Percentiles rank a stretch among this genome's conserved stretches.
Conservation (phyloP, 64 coral and sea anemone genomes). For the Anthopleura sola region DNA sequence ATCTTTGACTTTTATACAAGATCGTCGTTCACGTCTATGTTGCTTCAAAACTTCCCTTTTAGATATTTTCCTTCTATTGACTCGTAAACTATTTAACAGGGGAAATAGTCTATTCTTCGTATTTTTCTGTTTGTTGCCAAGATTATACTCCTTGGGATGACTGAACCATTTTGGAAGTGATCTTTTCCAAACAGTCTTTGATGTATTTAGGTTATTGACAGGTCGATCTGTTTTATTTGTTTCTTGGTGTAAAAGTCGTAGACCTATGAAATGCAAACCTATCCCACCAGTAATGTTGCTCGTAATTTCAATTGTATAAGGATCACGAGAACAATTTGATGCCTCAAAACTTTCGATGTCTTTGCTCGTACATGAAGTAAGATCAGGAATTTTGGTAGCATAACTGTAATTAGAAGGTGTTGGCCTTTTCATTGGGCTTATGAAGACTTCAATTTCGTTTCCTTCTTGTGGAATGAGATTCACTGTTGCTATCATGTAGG, state of each 20-base stretch:
- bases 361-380: background rate
- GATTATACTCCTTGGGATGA: background rate
- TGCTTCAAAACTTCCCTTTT: background rate
- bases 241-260: constrained; percentile 17
- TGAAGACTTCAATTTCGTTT: background rate
- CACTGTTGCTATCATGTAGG: background rate
- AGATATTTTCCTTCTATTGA: background rate
- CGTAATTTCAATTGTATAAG: background rate
- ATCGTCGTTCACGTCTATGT: constrained; percentile 30
- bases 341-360: background rate
- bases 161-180: background rate
- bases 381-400: background rate
- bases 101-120: background rate
- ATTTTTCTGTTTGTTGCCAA: background rate
- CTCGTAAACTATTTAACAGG: background rate
- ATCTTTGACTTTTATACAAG: constrained; percentile 67
- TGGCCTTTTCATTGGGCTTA: constrained; percentile 2
- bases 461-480: background rate
- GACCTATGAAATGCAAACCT: constrained; percentile 47
- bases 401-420: background rate
- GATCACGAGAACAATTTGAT: background rate
- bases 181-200: background rate
- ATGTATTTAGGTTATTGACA: background rate
- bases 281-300: constrained; percentile 20
- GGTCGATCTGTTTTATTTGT: background rate